These are phyloP conservation scores for Rhabditophanes sp. DNA, from an alignment of 2,888 invertebrate genomes.

Conservation along the genomic window DNA sequence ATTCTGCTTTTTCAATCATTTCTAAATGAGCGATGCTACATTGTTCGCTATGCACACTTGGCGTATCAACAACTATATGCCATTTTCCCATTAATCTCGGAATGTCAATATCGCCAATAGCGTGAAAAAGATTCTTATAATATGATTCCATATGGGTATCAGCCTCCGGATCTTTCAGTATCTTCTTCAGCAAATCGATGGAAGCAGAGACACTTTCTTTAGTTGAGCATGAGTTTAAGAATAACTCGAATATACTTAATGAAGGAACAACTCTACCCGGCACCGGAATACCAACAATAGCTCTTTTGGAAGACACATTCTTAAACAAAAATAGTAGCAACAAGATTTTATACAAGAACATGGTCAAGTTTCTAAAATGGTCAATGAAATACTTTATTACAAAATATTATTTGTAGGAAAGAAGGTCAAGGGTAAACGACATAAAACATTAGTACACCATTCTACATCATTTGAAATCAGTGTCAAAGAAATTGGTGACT, in stretches of 20 bases:
- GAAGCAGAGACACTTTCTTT: no score
- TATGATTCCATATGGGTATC: constrained; percentile 37
- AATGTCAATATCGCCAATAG: constrained; percentile 36
- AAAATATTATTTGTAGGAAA: no score
- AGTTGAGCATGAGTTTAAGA: constrained; percentile 28
- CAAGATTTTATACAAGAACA: no score
- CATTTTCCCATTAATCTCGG: constrained; percentile 35
- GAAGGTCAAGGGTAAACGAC: no score
- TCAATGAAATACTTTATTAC: no score
- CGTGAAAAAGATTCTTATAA: constrained; percentile 30
- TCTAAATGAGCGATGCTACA: constrained; percentile 30
- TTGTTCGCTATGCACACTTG: constrained; percentile 28
- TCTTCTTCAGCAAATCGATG: constrained; percentile 15
- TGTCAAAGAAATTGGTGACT: no score
- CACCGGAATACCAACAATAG: constrained; percentile 21
- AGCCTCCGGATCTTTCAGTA: constrained; percentile 28
- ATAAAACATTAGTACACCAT: no score
- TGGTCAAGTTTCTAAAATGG: no score
- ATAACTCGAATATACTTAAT: constrained; percentile 30
- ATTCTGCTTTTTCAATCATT: constrained; percentile 16
- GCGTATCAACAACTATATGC: constrained; percentile 40
- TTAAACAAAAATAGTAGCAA: no score
- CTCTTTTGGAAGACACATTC: no score
- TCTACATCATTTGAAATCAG: no score
- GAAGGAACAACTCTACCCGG: constrained; percentile 32